A percentile compares a stretch with the other conserved stretches of the same genome.
Evolutionary conservation across 2,797 vertebrate genomes (phyloP).

Genomic region (Rhabdophis nuchalis): DNA sequence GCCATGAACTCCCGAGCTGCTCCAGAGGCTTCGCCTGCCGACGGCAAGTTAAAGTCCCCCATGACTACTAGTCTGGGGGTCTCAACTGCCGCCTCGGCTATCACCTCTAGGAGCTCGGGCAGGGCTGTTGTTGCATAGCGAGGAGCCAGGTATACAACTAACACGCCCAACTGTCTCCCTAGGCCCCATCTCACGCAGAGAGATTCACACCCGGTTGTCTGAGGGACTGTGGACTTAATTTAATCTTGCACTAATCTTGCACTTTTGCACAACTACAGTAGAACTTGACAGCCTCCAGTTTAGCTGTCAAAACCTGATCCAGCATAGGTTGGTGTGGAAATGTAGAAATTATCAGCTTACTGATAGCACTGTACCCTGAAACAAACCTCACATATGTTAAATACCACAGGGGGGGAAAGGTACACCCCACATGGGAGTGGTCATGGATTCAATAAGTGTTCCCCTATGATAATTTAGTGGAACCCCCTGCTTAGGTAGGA

Average conservation of each 20-base stretch:
- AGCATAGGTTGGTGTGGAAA: not conserved
- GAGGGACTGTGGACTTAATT: not conserved
- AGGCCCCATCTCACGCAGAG: too few relatives aligned
- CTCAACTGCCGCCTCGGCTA: too few relatives aligned
- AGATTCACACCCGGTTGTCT: too few relatives aligned
- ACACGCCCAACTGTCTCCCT: too few relatives aligned
- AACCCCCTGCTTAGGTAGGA: not conserved
- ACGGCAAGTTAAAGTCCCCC: too few relatives aligned
- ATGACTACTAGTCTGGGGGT: too few relatives aligned
- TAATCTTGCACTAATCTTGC: too few relatives aligned
- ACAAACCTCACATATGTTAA: not conserved
- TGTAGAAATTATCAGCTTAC: not conserved
- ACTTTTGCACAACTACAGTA: not conserved
- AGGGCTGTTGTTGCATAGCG: too few relatives aligned
- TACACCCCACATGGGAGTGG: not conserved
- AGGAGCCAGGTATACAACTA: too few relatives aligned
- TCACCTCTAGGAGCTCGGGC: too few relatives aligned
- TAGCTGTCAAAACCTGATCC: not conserved
- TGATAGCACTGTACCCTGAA: not conserved
- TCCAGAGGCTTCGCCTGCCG: too few relatives aligned
- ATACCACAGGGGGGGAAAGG: not conserved
- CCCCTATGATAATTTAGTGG: not conserved
- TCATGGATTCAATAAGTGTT: not conserved
- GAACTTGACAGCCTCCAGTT: not conserved
- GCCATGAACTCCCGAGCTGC: too few relatives aligned